Conservation (phyloP, 2,797 vertebrate genomes). For the Malacoraja senta region DNA sequence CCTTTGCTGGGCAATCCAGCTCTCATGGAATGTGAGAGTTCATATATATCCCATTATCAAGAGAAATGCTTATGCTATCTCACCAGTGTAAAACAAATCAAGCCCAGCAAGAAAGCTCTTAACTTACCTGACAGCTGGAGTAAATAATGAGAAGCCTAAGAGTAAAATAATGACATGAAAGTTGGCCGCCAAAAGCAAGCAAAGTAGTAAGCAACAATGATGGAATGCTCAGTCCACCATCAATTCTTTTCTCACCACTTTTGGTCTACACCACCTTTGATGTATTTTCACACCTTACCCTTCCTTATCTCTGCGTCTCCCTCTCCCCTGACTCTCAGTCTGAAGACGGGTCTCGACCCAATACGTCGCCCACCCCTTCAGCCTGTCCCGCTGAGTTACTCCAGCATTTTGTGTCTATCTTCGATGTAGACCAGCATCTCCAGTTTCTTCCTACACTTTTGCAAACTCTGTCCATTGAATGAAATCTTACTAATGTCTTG, state of each 20-base stretch:
- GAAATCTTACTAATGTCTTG: not conserved
- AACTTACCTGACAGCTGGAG: not conserved
- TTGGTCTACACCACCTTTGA: no score
- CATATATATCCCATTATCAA: not conserved
- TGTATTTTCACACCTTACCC: no score
- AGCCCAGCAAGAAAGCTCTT: not conserved
- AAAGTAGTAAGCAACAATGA: not conserved
- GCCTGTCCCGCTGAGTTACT: no score
- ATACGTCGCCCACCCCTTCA: no score
- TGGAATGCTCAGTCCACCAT: not conserved
- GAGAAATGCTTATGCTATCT: not conserved
- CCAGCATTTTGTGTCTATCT: no score
- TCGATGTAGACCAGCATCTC: no score
- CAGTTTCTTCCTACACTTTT: not conserved
- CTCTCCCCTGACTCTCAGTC: no score
- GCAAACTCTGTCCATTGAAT: not conserved
- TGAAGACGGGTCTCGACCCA: no score
- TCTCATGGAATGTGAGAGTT: not conserved
- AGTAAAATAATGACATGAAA: not conserved
- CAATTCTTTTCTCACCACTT: not conserved
- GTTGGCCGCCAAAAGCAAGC: not conserved
- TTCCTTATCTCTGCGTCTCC: no score
- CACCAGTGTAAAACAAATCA: not conserved
- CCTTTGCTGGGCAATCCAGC: not conserved
- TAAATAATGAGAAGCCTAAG: not conserved